Conservation (phyloP, 2,113 vertebrate species). For the Myiopsitta monachus region DNA sequence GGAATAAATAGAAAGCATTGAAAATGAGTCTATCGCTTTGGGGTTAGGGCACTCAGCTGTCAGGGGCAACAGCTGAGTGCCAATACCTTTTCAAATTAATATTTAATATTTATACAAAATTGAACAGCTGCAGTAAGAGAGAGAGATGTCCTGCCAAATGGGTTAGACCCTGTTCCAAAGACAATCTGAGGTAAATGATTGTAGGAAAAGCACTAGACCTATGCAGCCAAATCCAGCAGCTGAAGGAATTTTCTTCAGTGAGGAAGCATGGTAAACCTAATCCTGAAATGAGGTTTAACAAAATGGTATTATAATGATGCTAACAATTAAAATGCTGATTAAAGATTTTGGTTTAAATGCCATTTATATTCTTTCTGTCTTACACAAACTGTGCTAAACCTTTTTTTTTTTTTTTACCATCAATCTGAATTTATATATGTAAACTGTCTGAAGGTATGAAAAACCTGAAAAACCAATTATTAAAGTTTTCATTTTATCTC, state of each 20-base stretch:
- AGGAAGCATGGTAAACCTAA: background rate
- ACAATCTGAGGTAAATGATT: background rate
- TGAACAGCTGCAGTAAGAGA: background rate
- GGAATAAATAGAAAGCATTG: background rate
- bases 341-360: background rate
- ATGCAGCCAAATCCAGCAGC: background rate
- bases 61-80: background rate
- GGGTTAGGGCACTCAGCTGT: background rate
- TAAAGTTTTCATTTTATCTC: background rate
- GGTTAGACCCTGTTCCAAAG: background rate
- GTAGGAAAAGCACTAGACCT: background rate
- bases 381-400: background rate
- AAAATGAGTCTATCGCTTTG: background rate
- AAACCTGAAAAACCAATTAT: background rate
- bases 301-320: background rate
- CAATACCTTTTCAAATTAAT: constrained; percentile 1
- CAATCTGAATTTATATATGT: background rate
- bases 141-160: background rate
- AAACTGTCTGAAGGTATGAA: background rate
- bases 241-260: background rate
- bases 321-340: background rate
- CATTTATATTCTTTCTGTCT: background rate
- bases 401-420: background rate
- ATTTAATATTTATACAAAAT: constrained; percentile 26
- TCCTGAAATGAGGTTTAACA: background rate